Evolutionary conservation across 1,140 invertebrate genomes (phyloP).

Genomic region (Colletes gigas): DNA sequence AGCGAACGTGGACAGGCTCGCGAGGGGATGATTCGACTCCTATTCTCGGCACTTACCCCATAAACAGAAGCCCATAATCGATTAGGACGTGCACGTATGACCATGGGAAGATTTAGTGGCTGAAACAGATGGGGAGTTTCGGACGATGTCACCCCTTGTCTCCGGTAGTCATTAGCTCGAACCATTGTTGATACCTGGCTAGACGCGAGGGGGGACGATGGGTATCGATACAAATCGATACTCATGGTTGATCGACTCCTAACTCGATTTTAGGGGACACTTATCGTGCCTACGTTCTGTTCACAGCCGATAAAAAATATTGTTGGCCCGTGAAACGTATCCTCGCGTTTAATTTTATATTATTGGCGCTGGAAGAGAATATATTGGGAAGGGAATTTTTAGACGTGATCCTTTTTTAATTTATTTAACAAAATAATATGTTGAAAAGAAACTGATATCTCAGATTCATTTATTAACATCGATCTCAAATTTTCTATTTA

Average conservation of each 20-base stretch:
- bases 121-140: slow-evolving; percentile 70
- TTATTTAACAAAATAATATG: too few species aligned
- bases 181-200: slow-evolving; percentile 64
- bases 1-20: slow-evolving; percentile 31
- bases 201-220: slow-evolving; percentile 51
- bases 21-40: slow-evolving; percentile 45
- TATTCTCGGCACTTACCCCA: slow-evolving; percentile 47
- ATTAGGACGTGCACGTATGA: slow-evolving; percentile 61
- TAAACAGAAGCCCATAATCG: slow-evolving; percentile 58
- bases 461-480: too few species aligned
- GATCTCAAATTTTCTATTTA: too few species aligned
- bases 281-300: slow-evolving; percentile 20
- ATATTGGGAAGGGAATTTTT: too few species aligned
- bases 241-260: slow-evolving; percentile 55
- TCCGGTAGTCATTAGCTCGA: slow-evolving; percentile 68
- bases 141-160: slow-evolving; percentile 69
- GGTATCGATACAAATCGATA: slow-evolving; percentile 66
- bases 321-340: neutral
- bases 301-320: slow-evolving; percentile 11
- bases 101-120: slow-evolving; percentile 70
- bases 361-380: neutral
- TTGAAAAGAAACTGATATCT: too few species aligned
- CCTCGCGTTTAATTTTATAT: neutral
- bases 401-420: too few species aligned
- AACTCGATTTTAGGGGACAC: slow-evolving; percentile 25